Percentiles rank a stretch among this genome's conserved stretches.
Conservation (phyloP, 2,113 vertebrate species). For the Okapia johnstoni region DNA sequence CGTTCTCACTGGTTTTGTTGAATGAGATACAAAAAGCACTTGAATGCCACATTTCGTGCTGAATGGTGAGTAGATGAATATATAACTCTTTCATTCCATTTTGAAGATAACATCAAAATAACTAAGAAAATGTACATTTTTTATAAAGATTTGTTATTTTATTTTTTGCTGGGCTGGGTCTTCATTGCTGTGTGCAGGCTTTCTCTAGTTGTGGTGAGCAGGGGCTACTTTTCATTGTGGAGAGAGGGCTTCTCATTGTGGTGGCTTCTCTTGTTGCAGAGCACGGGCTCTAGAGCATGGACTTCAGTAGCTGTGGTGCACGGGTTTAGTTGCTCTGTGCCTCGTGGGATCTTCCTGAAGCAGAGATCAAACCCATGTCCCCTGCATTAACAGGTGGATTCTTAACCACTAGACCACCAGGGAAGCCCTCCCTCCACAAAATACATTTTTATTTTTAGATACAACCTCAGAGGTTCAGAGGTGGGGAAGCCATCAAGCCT, state of each 20-base stretch:
- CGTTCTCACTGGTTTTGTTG: not conserved
- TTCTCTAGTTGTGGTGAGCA: not conserved
- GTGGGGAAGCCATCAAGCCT: not conserved
- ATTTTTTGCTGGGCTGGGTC: not conserved
- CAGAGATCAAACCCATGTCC: not conserved
- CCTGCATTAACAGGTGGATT: not conserved
- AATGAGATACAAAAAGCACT: not conserved
- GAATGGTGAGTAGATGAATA: not conserved
- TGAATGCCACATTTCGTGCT: not conserved
- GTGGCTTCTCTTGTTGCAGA: not conserved
- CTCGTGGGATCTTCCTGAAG: not conserved
- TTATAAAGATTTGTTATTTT: not conserved
- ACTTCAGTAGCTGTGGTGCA: not conserved
- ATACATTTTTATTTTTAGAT: not conserved
- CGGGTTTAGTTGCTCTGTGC: not conserved
- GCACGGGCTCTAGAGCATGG: not conserved
- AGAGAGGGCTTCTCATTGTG: fast-evolving
- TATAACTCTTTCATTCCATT: not conserved
- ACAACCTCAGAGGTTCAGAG: not conserved
- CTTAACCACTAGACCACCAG: not conserved
- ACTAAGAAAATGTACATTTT: not conserved
- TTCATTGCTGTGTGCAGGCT: not conserved
- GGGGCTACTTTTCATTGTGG: not conserved
- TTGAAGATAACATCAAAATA: not conserved
- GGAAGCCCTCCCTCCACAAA: not conserved